Evolutionary conservation across 2,113 vertebrate species (phyloP).

Genomic region (Peromyscus californicus): DNA sequence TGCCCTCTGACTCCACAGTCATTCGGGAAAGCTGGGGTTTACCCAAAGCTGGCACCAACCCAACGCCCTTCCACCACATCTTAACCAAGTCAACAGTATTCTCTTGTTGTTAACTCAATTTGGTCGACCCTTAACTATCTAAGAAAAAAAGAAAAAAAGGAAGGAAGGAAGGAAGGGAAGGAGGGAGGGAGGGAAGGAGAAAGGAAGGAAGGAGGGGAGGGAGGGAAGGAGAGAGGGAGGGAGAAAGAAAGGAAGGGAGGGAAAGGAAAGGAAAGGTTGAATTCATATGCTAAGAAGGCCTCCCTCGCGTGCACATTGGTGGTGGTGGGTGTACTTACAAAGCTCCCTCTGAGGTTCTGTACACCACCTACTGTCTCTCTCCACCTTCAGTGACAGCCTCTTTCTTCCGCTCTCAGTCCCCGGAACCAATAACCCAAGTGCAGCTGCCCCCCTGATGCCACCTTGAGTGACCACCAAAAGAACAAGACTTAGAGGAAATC

Average conservation of each 20-base stretch:
- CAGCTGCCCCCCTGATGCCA: background rate
- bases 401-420: background rate
- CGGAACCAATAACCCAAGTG: background rate
- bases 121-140: slow-evolving; percentile 58
- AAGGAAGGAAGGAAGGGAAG: background rate
- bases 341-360: background rate
- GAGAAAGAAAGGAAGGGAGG: too few species aligned
- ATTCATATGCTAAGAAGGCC: background rate
- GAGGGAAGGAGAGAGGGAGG: too few species aligned
- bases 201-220: background rate
- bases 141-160: background rate
- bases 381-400: background rate
- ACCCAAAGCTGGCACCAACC: background rate
- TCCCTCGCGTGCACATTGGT: background rate
- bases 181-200: background rate
- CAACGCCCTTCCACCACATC: background rate
- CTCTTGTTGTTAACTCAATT: slow-evolving; percentile 3
- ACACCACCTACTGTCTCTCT: background rate
- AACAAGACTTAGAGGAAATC: background rate
- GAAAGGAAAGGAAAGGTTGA: slow-evolving; percentile 11
- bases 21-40: background rate
- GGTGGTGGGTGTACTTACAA: background rate
- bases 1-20: background rate
- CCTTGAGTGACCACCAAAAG: background rate
- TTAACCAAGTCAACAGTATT: slow-evolving; percentile 4